Conservation (phyloP, 2,797 vertebrate species). For the Platalea minor region DNA sequence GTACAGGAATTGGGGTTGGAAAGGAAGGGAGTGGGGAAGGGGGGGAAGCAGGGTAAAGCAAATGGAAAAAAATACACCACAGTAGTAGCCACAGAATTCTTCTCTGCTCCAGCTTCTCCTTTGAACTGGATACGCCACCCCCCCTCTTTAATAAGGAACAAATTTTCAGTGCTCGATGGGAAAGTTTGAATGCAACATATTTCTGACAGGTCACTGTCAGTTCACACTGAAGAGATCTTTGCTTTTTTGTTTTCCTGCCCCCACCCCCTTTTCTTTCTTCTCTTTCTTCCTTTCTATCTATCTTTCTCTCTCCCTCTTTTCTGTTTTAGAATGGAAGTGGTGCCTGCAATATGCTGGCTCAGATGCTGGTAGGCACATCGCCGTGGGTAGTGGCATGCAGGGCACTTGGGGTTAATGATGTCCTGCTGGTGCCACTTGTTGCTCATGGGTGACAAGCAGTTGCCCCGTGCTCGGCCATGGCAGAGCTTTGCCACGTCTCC, state of each 20-base stretch:
- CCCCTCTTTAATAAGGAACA: constrained; percentile 38
- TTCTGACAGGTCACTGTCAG: constrained; percentile 49
- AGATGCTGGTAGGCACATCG: not conserved
- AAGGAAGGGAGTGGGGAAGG: not conserved
- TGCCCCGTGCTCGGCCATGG: not conserved
- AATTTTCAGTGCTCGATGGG: constrained; percentile 55
- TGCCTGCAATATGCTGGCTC: fast-evolving
- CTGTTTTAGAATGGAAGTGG: not conserved
- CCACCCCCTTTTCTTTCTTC: not conserved
- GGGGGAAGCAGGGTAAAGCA: not conserved
- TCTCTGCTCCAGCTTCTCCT: constrained; percentile 25
- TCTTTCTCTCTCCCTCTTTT: not conserved
- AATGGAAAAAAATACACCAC: constrained; percentile 45
- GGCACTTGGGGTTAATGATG: not conserved
- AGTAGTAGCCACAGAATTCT: constrained; percentile 48
- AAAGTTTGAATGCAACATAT: constrained; percentile 53
- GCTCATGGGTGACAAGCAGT: not conserved
- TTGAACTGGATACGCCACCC: not conserved
- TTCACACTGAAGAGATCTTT: constrained; percentile 18
- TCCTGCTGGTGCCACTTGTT: not conserved
- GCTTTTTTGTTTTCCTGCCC: not conserved
- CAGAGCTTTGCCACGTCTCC: fast-evolving
- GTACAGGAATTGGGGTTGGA: not conserved
- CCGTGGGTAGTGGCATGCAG: not conserved
- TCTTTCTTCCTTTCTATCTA: fast-evolving